These are phyloP conservation scores for Apotomis capreana DNA, from an alignment of 2,888 invertebrate species.

Conservation along the genomic window DNA sequence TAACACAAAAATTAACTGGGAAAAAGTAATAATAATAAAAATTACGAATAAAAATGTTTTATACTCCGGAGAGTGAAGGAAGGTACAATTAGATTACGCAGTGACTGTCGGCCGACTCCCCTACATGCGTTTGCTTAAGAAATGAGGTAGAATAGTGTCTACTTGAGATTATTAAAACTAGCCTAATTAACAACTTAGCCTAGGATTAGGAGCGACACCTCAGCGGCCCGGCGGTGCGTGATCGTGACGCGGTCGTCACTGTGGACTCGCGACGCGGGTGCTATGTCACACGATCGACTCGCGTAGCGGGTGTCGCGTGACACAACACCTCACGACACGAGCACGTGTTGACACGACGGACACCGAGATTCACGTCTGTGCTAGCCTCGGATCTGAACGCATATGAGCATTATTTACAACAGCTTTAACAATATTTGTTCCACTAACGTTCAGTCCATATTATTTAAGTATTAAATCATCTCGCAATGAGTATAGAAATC, in stretches of 20 bases:
- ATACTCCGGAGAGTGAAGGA: slow-evolving; percentile 81
- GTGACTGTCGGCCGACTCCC: slow-evolving; percentile 71
- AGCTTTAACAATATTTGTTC: slow-evolving; percentile 43
- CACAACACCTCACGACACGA: not conserved
- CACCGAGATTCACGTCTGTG: slow-evolving; percentile 32
- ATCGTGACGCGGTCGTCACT: not conserved
- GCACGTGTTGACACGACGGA: slow-evolving; percentile 4
- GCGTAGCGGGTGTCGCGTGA: not conserved
- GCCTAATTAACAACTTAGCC: slow-evolving; percentile 76
- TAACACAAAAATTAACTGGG: slow-evolving; percentile 83
- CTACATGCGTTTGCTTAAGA: slow-evolving; percentile 57
- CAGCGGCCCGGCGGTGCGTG: slow-evolving; percentile 50
- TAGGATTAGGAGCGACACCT: slow-evolving; percentile 68
- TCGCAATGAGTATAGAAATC: slow-evolving; percentile 50
- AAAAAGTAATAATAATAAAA: slow-evolving; percentile 77
- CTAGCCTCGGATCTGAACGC: slow-evolving; percentile 42
- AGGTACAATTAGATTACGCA: slow-evolving; percentile 81
- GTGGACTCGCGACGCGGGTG: not conserved
- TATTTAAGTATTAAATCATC: slow-evolving; percentile 44
- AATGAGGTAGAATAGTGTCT: slow-evolving; percentile 67
- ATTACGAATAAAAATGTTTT: slow-evolving; percentile 72
- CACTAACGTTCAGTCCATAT: slow-evolving; percentile 42
- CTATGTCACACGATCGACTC: not conserved
- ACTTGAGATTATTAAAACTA: slow-evolving; percentile 80
- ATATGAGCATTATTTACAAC: slow-evolving; percentile 43